Base-by-base conservation (phyloP, 1,140 invertebrate species). In the Drosophila auraria region DNA sequence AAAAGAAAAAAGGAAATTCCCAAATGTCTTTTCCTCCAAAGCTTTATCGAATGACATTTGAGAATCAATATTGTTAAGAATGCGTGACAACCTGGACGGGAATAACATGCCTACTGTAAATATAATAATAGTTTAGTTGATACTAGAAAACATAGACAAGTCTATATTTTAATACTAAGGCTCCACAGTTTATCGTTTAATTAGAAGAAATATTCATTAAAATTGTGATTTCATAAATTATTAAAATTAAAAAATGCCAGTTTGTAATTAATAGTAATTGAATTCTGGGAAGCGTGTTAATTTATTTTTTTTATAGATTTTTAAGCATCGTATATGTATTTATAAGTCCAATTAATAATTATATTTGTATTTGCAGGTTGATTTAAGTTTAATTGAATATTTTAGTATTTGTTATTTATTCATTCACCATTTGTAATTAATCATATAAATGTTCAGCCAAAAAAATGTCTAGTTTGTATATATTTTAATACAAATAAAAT, bases 51-150 rank as follows among this genome's bases (percentile, higher is more conserved):
- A 40, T 40, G 12, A 5, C 30, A 53, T 79, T 87, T 65, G 79
- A 87, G 75, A 86, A 82, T 86, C 82, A 86, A 84, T 86, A 86
- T 65, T 15, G 25, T 36, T 33, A n/a, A 47, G 15, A 70, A 78
- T 82, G 82, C 82, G 82, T 82, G 82, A 44, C 23, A 25, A n/a
- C 8, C 3, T 4, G 12, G 14, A 40, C 9, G n/a, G 17, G 40
- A 11, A 64, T 15, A 20, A 44, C 8, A 9, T 12, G 57, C 17
- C 14, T 59, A 27, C 23, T 30, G 12, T n/a, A 2, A 5, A 36
- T 30, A 14, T 61, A 62, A 42, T 17, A 38, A 33, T 27, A 56
- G 7, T 57, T n/a, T 38, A 20, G 5, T 14, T 14, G 5, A 36
- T 36, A 17, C 27, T 33, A 17, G n/a, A 53, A 30, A 53, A 6